A percentile compares a stretch with the other conserved stretches of the same genome.
Evolutionary conservation across 2,113 vertebrate genomes (phyloP).

Genomic region (Oceanites oceanicus): DNA sequence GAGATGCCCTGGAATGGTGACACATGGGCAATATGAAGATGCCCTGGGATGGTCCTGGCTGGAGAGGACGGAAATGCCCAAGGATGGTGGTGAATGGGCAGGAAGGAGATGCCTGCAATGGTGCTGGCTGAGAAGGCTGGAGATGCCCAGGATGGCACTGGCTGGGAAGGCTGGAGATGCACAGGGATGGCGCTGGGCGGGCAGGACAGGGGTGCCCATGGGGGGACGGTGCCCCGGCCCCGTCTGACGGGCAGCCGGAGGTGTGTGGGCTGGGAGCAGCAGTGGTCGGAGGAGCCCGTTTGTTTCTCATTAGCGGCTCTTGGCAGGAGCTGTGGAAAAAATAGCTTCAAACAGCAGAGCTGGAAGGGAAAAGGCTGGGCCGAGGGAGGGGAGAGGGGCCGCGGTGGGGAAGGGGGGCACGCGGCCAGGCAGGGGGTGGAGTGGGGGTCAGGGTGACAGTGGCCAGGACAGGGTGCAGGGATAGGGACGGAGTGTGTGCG

Average conservation of each 20-base stretch:
- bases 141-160: not conserved
- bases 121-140: too few relatives aligned
- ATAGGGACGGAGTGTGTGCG: not conserved
- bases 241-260: not conserved
- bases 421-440: not conserved
- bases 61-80: too few relatives aligned
- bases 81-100: too few relatives aligned
- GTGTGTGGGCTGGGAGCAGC: not conserved
- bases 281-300: slow-evolving; percentile 18
- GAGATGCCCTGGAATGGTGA: not conserved
- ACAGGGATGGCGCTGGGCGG: not conserved
- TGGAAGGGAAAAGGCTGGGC: slow-evolving; percentile 28
- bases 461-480: not conserved
- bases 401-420: not conserved
- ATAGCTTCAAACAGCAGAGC: slow-evolving; percentile 45
- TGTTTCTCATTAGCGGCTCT: slow-evolving; percentile 72
- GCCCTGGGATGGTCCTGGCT: not conserved
- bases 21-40: not conserved
- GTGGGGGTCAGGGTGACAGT: not conserved
- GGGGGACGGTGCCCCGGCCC: not conserved
- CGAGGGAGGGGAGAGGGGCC: slow-evolving; percentile 24
- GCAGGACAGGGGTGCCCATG: not conserved
- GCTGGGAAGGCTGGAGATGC: not conserved
- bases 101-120: not conserved
- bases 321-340: slow-evolving; percentile 77